Evolutionary conservation across 2,888 invertebrate species (phyloP).

Genomic region (Synanthedon tipuliformis): DNA sequence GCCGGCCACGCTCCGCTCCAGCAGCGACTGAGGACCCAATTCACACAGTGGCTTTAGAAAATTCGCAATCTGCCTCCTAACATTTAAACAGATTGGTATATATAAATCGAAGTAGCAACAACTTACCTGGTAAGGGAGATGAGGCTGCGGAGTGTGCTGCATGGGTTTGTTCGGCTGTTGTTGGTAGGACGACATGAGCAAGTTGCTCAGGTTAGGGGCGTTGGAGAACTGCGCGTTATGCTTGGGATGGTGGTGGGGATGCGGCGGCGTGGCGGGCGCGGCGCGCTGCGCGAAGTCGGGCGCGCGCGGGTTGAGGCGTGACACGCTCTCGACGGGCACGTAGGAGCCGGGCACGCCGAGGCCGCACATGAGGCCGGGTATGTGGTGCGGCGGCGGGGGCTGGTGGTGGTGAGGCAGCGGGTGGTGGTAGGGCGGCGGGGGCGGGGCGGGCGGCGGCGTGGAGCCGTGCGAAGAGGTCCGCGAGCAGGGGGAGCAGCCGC

Average conservation of each 20-base stretch:
- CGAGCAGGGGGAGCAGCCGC: constrained; percentile 79
- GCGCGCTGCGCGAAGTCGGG: constrained; percentile 56
- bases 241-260: constrained; percentile 30
- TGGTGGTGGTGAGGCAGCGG: constrained; percentile 1
- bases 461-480: constrained; percentile 62
- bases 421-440: constrained; percentile 5
- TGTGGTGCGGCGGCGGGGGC: constrained; percentile 2
- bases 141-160: constrained; percentile 49
- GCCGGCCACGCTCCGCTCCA: constrained; percentile 47
- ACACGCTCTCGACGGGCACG: constrained; percentile 47
- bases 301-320: constrained; percentile 63
- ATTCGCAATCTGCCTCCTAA: too few species aligned
- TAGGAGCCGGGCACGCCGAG: constrained; percentile 14
- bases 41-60: not conserved
- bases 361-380: constrained; percentile 13
- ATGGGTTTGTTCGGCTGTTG: constrained; percentile 60
- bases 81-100: too few species aligned
- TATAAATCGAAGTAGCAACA: not conserved
- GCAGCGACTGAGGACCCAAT: constrained; percentile 34
- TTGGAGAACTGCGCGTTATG: constrained; percentile 40
- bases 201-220: constrained; percentile 37
- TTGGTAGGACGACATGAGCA: constrained; percentile 64
- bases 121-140: constrained; percentile 55
- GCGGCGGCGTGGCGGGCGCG: constrained; percentile 34
- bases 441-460: constrained; percentile 50